Evolutionary conservation across 2,797 vertebrate genomes (phyloP).

Genomic region (Poecilia picta): DNA sequence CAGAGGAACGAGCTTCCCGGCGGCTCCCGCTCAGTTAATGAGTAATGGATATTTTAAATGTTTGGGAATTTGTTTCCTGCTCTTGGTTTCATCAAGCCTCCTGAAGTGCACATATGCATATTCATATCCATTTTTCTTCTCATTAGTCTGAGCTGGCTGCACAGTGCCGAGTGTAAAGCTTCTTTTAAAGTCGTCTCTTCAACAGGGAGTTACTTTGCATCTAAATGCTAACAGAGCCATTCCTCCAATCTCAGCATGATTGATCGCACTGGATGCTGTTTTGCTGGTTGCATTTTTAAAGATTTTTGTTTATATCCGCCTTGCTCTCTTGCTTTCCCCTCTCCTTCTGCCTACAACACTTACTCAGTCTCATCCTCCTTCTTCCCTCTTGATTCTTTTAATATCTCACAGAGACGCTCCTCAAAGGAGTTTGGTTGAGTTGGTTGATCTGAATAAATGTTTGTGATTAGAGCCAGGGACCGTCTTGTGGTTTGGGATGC

Average conservation of each 20-base stretch:
- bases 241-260: constrained; percentile 5
- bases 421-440: constrained; percentile 52
- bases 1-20: not conserved
- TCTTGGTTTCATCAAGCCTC: constrained; percentile 17
- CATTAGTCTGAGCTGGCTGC: constrained; percentile 23
- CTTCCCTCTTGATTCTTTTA: constrained; percentile 56
- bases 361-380: constrained; percentile 21
- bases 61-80: constrained; percentile 21
- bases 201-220: constrained; percentile 36
- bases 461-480: constrained; percentile 68
- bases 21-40: constrained; percentile 17
- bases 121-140: constrained; percentile 35
- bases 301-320: constrained; percentile 8
- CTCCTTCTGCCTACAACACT: constrained; percentile 25
- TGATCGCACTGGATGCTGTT: constrained; percentile 24
- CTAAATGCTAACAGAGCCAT: constrained; percentile 34
- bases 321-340: constrained; percentile 32
- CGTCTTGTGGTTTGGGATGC: constrained; percentile 63
- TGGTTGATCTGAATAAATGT: constrained; percentile 80
- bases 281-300: constrained; percentile 13
- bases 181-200: constrained; percentile 30
- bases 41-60: constrained; percentile 25
- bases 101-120: constrained; percentile 25
- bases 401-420: constrained; percentile 56
- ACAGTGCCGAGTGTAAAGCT: constrained; percentile 17